Conservation (phyloP, 2,797 vertebrate species). For the Orestias chungarensis region DNA sequence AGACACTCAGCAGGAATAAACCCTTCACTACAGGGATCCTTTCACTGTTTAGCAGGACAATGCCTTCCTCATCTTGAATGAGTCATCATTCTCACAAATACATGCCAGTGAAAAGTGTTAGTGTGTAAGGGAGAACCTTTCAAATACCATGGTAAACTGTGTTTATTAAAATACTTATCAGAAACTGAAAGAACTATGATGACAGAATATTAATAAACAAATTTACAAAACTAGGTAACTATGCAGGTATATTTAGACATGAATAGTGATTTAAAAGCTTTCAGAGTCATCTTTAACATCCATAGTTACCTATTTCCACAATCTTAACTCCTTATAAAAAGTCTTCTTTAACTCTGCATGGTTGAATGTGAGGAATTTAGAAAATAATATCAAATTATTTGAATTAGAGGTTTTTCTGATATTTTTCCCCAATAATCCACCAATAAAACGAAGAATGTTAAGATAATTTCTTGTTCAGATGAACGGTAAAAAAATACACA, state of each 20-base stretch:
- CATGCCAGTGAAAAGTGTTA: neutral
- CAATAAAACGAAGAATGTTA: too few species aligned
- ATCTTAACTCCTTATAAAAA: neutral
- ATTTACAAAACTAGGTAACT: neutral
- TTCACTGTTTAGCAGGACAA: constrained; percentile 3
- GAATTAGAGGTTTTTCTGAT: too few species aligned
- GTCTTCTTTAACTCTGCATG: neutral
- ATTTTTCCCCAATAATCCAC: too few species aligned
- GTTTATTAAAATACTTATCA: neutral
- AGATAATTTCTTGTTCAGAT: neutral
- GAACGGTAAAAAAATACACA: constrained; percentile 6
- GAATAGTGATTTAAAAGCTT: neutral
- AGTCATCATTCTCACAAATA: neutral
- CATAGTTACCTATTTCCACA: neutral
- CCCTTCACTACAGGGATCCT: neutral
- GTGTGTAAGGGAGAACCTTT: neutral
- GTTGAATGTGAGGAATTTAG: neutral
- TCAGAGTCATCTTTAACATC: neutral
- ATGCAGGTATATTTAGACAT: neutral
- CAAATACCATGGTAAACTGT: neutral
- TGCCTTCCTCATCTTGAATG: neutral
- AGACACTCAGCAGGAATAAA: constrained; percentile 12
- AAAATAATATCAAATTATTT: too few species aligned
- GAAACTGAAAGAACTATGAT: neutral
- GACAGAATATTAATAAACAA: neutral